Conservation (phyloP, 2,797 vertebrate genomes). For the Aselliscus stoliczkanus region DNA sequence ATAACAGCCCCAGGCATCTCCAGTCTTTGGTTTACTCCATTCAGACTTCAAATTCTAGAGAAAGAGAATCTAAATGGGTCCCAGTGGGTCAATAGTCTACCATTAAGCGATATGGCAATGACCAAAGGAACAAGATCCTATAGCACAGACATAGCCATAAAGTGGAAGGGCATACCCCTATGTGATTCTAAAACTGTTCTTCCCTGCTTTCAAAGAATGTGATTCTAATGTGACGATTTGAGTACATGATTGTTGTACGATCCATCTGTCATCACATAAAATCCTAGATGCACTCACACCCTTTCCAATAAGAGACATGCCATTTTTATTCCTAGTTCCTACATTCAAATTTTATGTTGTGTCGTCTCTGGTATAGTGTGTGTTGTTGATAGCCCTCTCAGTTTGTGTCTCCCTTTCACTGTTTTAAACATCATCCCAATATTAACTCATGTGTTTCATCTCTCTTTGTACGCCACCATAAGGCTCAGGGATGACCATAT, state of each 20-base stretch:
- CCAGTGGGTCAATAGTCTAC: neutral
- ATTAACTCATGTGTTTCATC: neutral
- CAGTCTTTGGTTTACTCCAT: neutral
- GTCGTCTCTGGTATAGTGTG: neutral
- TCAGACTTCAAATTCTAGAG: neutral
- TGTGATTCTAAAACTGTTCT: neutral
- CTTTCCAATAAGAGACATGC: neutral
- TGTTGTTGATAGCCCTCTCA: neutral
- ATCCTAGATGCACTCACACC: neutral
- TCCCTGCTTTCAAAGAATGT: neutral
- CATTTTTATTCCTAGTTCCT: neutral
- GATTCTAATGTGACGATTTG: neutral
- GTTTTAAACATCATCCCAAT: neutral
- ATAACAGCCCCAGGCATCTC: neutral
- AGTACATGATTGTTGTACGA: neutral
- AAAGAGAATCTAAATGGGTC: neutral
- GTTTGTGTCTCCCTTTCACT: neutral
- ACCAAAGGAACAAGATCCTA: neutral
- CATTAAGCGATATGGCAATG: neutral
- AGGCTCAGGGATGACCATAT: neutral
- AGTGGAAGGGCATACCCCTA: fast-evolving
- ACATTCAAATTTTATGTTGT: neutral
- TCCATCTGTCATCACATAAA: neutral
- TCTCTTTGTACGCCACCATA: neutral
- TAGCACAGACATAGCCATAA: neutral